These are phyloP conservation scores for Crotalus tigris DNA, from an alignment of 2,113 vertebrate genomes.

Conservation along the genomic window DNA sequence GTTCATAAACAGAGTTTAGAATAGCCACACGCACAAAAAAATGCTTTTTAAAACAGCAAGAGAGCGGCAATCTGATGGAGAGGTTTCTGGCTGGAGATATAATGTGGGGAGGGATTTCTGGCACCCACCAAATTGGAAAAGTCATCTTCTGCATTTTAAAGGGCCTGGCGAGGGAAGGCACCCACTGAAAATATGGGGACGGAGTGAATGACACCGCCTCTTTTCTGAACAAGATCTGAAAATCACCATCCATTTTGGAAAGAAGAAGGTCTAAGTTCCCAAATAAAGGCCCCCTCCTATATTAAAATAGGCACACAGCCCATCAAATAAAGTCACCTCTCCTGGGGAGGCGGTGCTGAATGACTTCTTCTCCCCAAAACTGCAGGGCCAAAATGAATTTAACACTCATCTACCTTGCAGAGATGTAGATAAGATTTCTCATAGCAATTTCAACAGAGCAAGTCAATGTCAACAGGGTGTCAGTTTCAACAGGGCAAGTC, in stretches of 20 bases:
- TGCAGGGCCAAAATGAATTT: neutral
- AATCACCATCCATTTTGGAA: neutral
- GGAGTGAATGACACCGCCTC: neutral
- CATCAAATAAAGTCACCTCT: neutral
- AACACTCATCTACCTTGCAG: neutral
- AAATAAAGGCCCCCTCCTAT: neutral
- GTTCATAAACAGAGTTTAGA: conserved; percentile 66
- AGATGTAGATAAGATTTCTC: neutral
- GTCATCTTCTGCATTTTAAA: neutral
- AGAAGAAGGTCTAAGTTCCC: neutral
- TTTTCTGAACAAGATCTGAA: neutral
- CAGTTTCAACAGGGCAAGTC: too few species aligned
- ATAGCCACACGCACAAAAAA: conserved; percentile 50
- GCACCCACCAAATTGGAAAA: neutral
- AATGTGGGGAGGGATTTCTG: neutral
- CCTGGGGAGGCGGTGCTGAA: neutral
- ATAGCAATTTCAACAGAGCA: neutral
- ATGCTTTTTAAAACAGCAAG: conserved; percentile 48
- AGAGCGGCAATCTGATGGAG: conserved; percentile 9
- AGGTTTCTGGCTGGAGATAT: conserved; percentile 37
- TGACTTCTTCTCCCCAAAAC: neutral
- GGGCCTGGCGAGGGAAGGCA: neutral
- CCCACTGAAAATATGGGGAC: too few species aligned
- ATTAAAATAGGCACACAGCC: neutral
- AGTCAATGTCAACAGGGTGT: neutral